phyloP scores from a whole-genome alignment of 2,888 invertebrate genomes.

The Schrankia costaestrigalis region DNA sequence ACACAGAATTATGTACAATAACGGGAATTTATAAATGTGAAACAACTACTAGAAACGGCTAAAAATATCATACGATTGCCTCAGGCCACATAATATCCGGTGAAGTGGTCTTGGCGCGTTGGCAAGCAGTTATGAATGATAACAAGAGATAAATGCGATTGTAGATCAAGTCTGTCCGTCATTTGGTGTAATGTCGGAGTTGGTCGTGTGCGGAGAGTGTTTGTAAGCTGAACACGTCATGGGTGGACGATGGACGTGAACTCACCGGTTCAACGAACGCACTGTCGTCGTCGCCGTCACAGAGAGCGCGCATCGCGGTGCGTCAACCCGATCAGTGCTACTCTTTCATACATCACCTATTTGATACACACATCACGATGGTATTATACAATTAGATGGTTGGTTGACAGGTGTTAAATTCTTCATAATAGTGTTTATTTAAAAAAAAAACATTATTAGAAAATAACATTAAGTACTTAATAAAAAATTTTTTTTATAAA shows the following conservation, averaged over 20 bases:
- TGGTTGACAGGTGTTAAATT: constrained; percentile 23
- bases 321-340: constrained; percentile 64
- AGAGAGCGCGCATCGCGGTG: constrained; percentile 58
- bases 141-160: constrained; percentile 18
- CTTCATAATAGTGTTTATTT: too few relatives aligned
- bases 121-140: constrained; percentile 21
- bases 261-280: constrained; percentile 78
- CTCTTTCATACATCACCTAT: too few relatives aligned
- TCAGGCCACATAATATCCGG: constrained; percentile 22
- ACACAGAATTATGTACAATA: too few relatives aligned
- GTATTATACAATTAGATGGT: constrained; percentile 21
- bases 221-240: constrained; percentile 59
- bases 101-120: constrained; percentile 13
- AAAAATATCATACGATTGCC: constrained; percentile 19
- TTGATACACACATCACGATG: constrained; percentile 34
- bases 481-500: too few relatives aligned
- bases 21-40: too few relatives aligned
- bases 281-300: constrained; percentile 56
- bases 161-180: constrained; percentile 22
- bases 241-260: constrained; percentile 74
- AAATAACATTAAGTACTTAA: too few relatives aligned
- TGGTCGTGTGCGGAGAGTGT: constrained; percentile 43
- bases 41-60: too few relatives aligned
- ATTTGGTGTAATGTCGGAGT: too few relatives aligned
- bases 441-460: too few relatives aligned